Conservation (phyloP, 2,888 invertebrate genomes). For the Germaria angustata region DNA sequence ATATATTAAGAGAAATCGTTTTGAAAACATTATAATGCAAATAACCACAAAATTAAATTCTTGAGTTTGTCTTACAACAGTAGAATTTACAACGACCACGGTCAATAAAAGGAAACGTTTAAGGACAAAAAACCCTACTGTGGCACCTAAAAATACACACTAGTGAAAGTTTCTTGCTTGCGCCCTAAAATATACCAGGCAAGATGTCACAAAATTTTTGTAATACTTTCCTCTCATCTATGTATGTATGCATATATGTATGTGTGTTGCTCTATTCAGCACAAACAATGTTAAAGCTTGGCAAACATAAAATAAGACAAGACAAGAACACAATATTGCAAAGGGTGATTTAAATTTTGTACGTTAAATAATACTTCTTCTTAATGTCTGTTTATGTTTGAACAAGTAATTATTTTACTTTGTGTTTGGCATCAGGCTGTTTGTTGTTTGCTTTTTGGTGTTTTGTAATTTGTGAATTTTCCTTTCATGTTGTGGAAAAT, state of each 20-base stretch:
- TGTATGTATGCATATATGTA: background rate
- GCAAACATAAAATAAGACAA: slow-evolving; percentile 24
- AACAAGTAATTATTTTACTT: slow-evolving; percentile 35
- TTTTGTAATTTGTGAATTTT: slow-evolving; percentile 16
- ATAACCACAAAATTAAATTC: slow-evolving; percentile 53
- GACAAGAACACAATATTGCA: background rate
- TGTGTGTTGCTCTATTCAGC: background rate
- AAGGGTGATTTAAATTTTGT: background rate
- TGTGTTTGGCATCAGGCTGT: background rate
- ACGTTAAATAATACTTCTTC: background rate
- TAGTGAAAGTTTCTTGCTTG: background rate
- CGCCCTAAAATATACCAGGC: slow-evolving; percentile 10
- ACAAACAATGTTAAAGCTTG: background rate
- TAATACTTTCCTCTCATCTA: background rate
- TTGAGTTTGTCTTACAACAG: slow-evolving; percentile 37
- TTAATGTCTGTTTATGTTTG: background rate
- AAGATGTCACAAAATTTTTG: slow-evolving; percentile 32
- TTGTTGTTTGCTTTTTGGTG: background rate
- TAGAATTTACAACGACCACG: background rate
- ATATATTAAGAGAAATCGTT: background rate
- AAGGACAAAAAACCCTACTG: background rate
- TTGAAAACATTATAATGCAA: slow-evolving; percentile 22
- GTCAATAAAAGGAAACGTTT: background rate
- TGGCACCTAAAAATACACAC: slow-evolving; percentile 12
- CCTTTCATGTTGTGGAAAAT: background rate